Conservation (phyloP, 2,797 vertebrate species). For the Thripadectes ignobilis region DNA sequence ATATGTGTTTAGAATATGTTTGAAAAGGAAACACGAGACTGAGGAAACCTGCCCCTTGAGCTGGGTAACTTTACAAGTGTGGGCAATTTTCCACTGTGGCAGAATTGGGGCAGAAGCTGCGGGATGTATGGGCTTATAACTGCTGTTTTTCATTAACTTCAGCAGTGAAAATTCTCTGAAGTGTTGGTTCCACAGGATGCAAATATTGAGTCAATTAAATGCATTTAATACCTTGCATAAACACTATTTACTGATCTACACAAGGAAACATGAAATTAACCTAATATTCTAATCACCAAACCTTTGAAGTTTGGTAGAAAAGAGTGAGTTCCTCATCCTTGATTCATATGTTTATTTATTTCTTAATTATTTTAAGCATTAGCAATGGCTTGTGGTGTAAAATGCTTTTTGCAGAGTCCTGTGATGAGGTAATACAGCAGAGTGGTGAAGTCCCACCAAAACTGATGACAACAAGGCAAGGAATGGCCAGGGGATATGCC, state of each 20-base stretch:
- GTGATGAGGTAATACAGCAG: neutral
- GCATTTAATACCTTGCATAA: neutral
- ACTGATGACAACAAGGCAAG: neutral
- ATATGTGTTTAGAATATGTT: neutral
- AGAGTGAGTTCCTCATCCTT: neutral
- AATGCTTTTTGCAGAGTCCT: neutral
- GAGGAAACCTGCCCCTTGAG: neutral
- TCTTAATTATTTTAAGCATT: neutral
- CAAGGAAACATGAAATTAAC: neutral
- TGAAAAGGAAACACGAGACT: neutral
- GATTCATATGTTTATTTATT: neutral
- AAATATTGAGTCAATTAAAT: neutral
- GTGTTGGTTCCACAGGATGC: rapidly evolving
- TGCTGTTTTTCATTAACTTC: neutral
- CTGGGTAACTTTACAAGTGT: neutral
- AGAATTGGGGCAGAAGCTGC: neutral
- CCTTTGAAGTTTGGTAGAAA: neutral
- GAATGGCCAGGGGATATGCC: neutral
- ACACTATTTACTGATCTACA: neutral
- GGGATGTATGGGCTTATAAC: neutral
- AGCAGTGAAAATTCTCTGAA: neutral
- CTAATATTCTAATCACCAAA: neutral
- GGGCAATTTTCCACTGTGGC: rapidly evolving
- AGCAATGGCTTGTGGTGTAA: neutral
- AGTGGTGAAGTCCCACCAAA: no score